Evolutionary conservation across 2,797 vertebrate species (phyloP).

Genomic region (Lophius americanus): DNA sequence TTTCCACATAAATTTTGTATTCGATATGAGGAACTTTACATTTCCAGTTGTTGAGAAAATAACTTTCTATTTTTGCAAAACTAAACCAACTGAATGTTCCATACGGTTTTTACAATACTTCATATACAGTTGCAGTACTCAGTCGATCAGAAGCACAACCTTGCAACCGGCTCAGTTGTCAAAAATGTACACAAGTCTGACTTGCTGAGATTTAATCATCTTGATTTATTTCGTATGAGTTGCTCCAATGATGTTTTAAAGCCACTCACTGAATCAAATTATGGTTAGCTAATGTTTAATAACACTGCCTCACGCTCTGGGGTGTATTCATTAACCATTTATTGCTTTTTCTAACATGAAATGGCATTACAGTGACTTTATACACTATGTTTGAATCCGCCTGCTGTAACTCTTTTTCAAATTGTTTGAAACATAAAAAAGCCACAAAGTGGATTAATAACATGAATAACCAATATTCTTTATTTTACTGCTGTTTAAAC

Average conservation of each 20-base stretch:
- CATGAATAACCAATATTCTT: background rate
- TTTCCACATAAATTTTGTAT: constrained; percentile 65
- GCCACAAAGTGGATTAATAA: background rate
- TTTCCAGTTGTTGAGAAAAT: constrained; percentile 28
- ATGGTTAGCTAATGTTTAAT: constrained; percentile 23
- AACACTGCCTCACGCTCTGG: background rate
- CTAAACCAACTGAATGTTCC: constrained; percentile 2
- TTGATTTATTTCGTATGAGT: background rate
- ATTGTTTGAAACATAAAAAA: background rate
- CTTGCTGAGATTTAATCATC: constrained; percentile 6
- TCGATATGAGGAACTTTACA: constrained; percentile 34
- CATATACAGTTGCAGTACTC: background rate
- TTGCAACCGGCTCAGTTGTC: constrained; percentile 5
- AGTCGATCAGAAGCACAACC: background rate
- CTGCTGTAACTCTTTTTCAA: background rate
- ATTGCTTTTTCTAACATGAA: background rate
- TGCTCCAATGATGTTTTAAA: constrained; percentile 9
- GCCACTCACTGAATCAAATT: background rate
- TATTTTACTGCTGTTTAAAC: background rate
- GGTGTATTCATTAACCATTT: background rate
- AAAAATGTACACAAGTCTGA: constrained; percentile 1
- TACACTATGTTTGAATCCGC: background rate
- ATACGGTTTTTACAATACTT: constrained; percentile 11
- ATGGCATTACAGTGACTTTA: background rate
- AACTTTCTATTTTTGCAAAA: constrained; percentile 20